Conservation (phyloP, 92 coral and sea anemone species). For the Phenganax marumi region DNA sequence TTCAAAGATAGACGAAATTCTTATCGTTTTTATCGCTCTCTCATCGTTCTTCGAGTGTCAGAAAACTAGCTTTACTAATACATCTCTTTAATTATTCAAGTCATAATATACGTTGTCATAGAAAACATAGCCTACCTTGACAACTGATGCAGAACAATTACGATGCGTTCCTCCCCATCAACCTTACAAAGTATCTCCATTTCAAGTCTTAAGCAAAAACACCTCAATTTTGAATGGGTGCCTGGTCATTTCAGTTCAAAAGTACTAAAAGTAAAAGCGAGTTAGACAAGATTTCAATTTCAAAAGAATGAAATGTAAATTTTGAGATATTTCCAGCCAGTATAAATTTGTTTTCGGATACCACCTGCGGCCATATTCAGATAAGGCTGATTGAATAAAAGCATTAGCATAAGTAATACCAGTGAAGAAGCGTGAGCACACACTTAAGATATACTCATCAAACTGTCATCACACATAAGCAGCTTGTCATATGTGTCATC, state of each 20-base stretch:
- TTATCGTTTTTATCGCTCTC: constrained; percentile 8
- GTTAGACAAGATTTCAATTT: not conserved
- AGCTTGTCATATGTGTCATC: no score
- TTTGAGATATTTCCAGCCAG: no score
- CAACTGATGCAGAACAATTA: constrained; percentile 15
- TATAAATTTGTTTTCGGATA: no score
- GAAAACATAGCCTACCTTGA: constrained; percentile 19
- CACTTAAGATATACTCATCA: no score
- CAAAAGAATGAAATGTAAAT: no score
- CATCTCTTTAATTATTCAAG: constrained; percentile 9
- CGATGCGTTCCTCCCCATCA: not conserved
- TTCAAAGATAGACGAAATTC: not conserved
- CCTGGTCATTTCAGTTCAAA: not conserved
- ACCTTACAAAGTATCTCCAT: not conserved
- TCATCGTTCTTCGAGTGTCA: not conserved
- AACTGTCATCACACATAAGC: no score
- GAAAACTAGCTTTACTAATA: not conserved
- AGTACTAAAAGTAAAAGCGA: not conserved
- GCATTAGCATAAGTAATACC: no score
- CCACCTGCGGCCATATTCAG: no score
- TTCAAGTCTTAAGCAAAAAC: not conserved
- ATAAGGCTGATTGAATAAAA: no score
- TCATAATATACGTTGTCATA: not conserved
- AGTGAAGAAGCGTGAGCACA: no score
- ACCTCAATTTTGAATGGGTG: not conserved